Percentiles rank a stretch among this genome's conserved stretches.
Evolutionary conservation across 2,113 vertebrate genomes (phyloP).

Genomic region (Dicerorhinus sumatrensis): DNA sequence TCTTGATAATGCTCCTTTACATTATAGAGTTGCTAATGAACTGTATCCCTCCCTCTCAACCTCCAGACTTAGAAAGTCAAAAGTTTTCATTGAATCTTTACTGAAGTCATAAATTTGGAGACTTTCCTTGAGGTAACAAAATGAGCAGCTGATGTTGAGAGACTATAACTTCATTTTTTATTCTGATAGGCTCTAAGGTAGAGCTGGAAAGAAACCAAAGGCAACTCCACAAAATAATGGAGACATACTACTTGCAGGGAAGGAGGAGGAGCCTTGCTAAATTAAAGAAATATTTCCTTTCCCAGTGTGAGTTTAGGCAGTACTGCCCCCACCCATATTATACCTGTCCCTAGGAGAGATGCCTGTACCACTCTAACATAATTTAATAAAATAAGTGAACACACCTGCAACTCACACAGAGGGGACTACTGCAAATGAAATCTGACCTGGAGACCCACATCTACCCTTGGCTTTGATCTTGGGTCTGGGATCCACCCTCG

Average conservation of each 20-base stretch:
- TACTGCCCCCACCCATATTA: background rate
- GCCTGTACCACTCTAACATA: background rate
- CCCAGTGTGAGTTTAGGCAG: background rate
- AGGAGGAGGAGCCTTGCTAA: background rate
- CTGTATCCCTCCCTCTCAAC: background rate
- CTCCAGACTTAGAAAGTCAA: conserved; percentile 3
- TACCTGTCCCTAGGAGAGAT: background rate
- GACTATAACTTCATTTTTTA: background rate
- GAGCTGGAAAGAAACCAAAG: background rate
- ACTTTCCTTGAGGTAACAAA: background rate
- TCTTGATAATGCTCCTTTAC: background rate
- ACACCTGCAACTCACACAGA: background rate
- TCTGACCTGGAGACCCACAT: background rate
- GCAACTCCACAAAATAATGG: background rate
- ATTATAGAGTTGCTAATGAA: background rate
- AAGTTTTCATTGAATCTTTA: background rate
- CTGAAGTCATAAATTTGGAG: background rate
- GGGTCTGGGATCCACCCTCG: background rate
- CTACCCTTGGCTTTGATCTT: background rate
- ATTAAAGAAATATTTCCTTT: background rate
- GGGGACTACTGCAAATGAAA: background rate
- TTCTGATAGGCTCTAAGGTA: background rate
- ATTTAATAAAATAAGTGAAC: background rate
- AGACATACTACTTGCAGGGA: background rate
- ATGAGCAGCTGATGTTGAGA: background rate